Evolutionary conservation across 1,140 invertebrate species (phyloP).

Genomic region (Saccostrea glomerata): DNA sequence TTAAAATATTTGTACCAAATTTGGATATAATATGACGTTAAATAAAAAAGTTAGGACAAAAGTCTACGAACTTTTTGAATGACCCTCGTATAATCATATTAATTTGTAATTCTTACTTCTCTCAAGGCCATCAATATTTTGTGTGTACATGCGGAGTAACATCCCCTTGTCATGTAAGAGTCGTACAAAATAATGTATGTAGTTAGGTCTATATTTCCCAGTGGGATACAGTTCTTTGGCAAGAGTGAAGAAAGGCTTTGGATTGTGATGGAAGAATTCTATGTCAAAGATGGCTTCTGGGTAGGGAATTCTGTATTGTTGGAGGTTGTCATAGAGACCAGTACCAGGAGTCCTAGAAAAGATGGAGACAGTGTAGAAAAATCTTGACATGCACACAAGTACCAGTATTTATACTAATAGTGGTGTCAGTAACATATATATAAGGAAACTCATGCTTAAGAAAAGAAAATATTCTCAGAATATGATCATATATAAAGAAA

Average conservation of each 20-base stretch:
- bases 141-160: constrained; percentile 79
- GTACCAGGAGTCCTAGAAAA: constrained; percentile 91
- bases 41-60: too few species aligned
- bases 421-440: too few species aligned
- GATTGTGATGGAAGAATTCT: constrained; percentile 77
- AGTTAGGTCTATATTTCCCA: constrained; percentile 79
- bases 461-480: too few species aligned
- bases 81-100: background rate
- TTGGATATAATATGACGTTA: too few species aligned
- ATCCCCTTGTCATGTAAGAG: constrained; percentile 77
- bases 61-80: too few species aligned
- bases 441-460: too few species aligned
- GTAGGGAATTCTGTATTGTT: constrained; percentile 94
- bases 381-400: too few species aligned
- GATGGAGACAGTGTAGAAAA: background rate
- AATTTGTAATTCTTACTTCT: constrained; percentile 75
- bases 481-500: too few species aligned
- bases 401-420: too few species aligned
- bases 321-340: constrained; percentile 94
- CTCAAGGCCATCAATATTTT: constrained; percentile 81
- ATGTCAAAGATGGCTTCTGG: constrained; percentile 98
- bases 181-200: constrained; percentile 78
- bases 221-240: constrained; percentile 79
- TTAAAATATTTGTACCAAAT: too few species aligned
- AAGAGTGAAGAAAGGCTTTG: constrained; percentile 79